These are phyloP conservation scores for Pyralis farinalis DNA, from an alignment of 2,888 invertebrate genomes.

Conservation along the genomic window DNA sequence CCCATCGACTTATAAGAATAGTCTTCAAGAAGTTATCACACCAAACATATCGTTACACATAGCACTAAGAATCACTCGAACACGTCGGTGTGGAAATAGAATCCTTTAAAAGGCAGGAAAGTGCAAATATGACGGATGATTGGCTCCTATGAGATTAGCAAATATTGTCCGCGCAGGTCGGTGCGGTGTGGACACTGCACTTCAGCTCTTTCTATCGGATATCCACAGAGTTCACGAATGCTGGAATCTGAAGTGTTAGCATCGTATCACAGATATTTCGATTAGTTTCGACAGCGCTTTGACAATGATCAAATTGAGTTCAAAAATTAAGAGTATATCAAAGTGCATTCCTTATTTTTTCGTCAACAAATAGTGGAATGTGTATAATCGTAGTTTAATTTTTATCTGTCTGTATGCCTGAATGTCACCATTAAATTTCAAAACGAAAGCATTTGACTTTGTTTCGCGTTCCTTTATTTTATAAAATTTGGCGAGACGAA, in stretches of 20 bases:
- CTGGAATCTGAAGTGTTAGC: slow-evolving; percentile 27
- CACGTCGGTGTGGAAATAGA: slow-evolving; percentile 4
- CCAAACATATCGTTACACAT: not conserved
- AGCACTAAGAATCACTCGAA: not conserved
- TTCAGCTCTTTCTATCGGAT: slow-evolving; percentile 51
- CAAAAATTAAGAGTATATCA: too few species aligned
- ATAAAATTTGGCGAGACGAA: too few species aligned
- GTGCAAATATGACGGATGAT: slow-evolving; percentile 44
- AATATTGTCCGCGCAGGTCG: slow-evolving; percentile 24
- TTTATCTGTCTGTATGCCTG: too few species aligned
- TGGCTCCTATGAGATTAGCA: slow-evolving; percentile 40
- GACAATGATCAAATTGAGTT: too few species aligned
- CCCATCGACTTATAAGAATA: too few species aligned
- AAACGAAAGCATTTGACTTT: too few species aligned
- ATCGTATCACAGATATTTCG: not conserved
- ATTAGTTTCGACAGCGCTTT: not conserved
- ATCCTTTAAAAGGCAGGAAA: slow-evolving; percentile 9
- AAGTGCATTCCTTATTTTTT: too few species aligned
- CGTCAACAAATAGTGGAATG: too few species aligned
- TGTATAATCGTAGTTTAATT: too few species aligned
- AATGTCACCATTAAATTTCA: too few species aligned
- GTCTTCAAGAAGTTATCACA: too few species aligned
- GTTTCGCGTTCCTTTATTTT: too few species aligned
- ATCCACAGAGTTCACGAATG: slow-evolving; percentile 39
- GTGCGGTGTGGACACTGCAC: slow-evolving; percentile 53